These are phyloP conservation scores for Oryzaephilus surinamensis DNA, from an alignment of 1,140 invertebrate genomes.

Conservation along the genomic window DNA sequence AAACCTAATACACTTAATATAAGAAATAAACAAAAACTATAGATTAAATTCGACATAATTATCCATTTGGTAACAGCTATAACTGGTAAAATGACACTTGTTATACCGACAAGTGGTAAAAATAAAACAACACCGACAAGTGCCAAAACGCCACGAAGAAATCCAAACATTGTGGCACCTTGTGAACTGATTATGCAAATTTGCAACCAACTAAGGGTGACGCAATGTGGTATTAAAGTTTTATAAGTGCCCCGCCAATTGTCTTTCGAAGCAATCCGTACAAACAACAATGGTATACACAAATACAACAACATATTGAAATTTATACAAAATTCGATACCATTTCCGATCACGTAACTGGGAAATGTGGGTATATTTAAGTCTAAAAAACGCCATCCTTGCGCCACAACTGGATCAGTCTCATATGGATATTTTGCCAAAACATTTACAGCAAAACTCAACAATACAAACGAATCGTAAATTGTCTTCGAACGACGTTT, in stretches of 20 bases:
- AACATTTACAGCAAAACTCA: conserved; percentile 71
- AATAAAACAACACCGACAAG: conserved; percentile 66
- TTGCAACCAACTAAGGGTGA: conserved; percentile 78
- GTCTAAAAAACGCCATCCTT: conserved; percentile 68
- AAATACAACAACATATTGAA: conserved; percentile 64
- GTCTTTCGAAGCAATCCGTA: conserved; percentile 58
- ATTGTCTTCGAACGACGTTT: conserved; percentile 39
- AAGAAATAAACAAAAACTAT: conserved; percentile 46
- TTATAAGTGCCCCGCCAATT: conserved; percentile 70
- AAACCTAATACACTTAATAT: conserved; percentile 45
- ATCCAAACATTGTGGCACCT: conserved; percentile 67
- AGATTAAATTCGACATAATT: conserved; percentile 49
- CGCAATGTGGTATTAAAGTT: conserved; percentile 70
- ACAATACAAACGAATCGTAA: conserved; percentile 58
- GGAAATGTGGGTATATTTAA: conserved; percentile 69
- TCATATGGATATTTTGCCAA: conserved; percentile 77
- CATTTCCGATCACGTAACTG: conserved; percentile 66
- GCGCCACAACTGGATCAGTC: conserved; percentile 65
- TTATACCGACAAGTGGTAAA: conserved; percentile 63
- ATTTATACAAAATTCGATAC: conserved; percentile 76
- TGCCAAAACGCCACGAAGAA: conserved; percentile 63
- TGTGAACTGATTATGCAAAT: conserved; percentile 69
- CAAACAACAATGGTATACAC: conserved; percentile 60
- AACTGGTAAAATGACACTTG: conserved; percentile 59
- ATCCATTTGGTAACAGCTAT: conserved; percentile 60